These are phyloP conservation scores for Pangasius macronema DNA, from an alignment of 2,797 vertebrate genomes.

Conservation along the genomic window DNA sequence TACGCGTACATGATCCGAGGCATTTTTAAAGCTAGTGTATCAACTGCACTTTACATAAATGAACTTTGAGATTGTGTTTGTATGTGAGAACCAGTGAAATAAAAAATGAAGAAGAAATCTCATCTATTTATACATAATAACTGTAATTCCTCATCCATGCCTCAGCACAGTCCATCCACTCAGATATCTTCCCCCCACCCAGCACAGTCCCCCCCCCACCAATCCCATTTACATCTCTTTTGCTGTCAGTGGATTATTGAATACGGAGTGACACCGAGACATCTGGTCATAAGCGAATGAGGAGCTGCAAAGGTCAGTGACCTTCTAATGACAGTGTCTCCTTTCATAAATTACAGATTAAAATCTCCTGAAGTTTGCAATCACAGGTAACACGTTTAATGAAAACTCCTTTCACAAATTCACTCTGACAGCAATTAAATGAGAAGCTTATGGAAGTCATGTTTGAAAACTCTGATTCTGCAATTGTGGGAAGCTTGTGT, in stretches of 20 bases:
- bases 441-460: background rate
- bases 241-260: background rate
- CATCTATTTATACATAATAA: background rate
- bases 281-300: background rate
- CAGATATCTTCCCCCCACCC: too few relatives aligned
- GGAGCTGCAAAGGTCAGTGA: background rate
- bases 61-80: background rate
- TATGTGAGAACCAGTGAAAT: background rate
- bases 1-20: background rate
- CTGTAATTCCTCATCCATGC: background rate
- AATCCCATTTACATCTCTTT: background rate
- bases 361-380: background rate
- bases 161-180: too few relatives aligned
- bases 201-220: too few relatives aligned
- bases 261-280: background rate
- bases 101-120: background rate
- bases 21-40: background rate
- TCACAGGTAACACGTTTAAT: background rate
- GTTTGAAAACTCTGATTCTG: background rate
- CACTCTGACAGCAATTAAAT: background rate
- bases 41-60: background rate
- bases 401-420: background rate
- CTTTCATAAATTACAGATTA: conserved; percentile 1
- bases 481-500: background rate
- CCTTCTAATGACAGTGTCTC: background rate